These are phyloP conservation scores for Dryomyza anilis DNA, from an alignment of 2,888 invertebrate species.

Conservation along the genomic window DNA sequence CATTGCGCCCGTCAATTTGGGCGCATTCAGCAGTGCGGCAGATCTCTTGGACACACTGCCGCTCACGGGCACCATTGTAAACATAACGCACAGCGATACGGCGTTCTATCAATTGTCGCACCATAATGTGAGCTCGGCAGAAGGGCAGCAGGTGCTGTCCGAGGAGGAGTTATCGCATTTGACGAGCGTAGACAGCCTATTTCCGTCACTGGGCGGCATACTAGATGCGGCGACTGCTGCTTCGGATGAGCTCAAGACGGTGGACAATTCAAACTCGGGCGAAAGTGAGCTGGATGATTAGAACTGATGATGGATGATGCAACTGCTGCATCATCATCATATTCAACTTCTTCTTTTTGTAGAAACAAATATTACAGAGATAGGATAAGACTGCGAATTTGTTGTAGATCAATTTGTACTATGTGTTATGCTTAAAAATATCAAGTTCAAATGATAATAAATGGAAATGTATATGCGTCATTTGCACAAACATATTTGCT, in stretches of 20 bases:
- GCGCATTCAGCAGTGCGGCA: constrained; percentile 58
- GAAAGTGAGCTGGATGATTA: constrained; percentile 28
- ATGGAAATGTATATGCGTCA: background rate
- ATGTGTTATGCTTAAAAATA: too few species aligned
- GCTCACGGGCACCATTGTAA: constrained; percentile 59
- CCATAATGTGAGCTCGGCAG: constrained; percentile 48
- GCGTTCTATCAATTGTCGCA: constrained; percentile 56
- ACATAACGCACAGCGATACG: constrained; percentile 60
- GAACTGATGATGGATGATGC: background rate
- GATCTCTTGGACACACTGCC: constrained; percentile 56
- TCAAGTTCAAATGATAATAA: constrained; percentile 1
- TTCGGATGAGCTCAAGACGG: background rate
- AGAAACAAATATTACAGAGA: background rate
- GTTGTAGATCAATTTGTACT: background rate
- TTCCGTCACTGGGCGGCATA: constrained; percentile 35
- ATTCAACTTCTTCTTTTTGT: background rate
- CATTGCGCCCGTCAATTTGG: constrained; percentile 62
- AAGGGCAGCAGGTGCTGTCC: constrained; percentile 48
- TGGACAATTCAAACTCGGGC: constrained; percentile 25
- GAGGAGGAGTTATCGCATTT: constrained; percentile 44
- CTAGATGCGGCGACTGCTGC: background rate
- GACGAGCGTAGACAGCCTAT: constrained; percentile 48
- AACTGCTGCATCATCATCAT: background rate
- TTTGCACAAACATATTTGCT: too few species aligned
- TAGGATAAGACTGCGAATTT: constrained; percentile 26